Base-by-base conservation (phyloP, 2,888 invertebrate genomes). In the Azorinus chamasolen region DNA sequence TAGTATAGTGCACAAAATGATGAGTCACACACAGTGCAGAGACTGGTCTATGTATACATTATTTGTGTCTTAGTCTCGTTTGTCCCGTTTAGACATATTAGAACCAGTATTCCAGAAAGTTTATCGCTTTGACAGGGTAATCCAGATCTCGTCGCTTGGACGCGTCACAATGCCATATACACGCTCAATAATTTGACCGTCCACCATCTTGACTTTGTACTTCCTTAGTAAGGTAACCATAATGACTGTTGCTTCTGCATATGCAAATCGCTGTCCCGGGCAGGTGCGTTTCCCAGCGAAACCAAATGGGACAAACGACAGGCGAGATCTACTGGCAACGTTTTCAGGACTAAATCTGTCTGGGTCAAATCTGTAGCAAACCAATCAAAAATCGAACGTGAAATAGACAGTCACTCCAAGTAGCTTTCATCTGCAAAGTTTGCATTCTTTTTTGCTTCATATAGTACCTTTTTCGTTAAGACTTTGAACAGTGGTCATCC, bases 341-440 rank as follows among this genome's bases (percentile, higher is more conserved):
- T 90, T 87, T 25, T 91, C 88, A 18, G 65, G 45, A 50, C 66
- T 84, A 63, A 92, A 92, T 41, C 92, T 83, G 45, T 91, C 91
- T 2, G 93, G 93, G 66, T 92, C 91, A 88, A 93, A 93, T 37
- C 93, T 93, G 45, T 24, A n/a, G n/a, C n/a, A n/a, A n/a, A n/a
- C n/a, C n/a, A n/a, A n/a, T n/a, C n/a, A n/a, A n/a, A n/a, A 58
- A 69, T 41, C 10, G 5, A 68, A 41, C 8, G n/a, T n/a, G n/a
- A n/a, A n/a, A n/a, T n/a, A n/a, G n/a, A n/a, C n/a, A n/a, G n/a
- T n/a, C n/a, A n/a, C n/a, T n/a, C n/a, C n/a, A n/a, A n/a, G n/a
- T n/a, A n/a, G n/a, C n/a, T n/a, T n/a, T n/a, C n/a, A n/a, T n/a
- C n/a, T n/a, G n/a, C n/a, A n/a, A n/a, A n/a, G n/a, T n/a, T n/a